These are phyloP conservation scores for Lycophotia porphyrea DNA, from an alignment of 2,888 invertebrate genomes.

Conservation along the genomic window DNA sequence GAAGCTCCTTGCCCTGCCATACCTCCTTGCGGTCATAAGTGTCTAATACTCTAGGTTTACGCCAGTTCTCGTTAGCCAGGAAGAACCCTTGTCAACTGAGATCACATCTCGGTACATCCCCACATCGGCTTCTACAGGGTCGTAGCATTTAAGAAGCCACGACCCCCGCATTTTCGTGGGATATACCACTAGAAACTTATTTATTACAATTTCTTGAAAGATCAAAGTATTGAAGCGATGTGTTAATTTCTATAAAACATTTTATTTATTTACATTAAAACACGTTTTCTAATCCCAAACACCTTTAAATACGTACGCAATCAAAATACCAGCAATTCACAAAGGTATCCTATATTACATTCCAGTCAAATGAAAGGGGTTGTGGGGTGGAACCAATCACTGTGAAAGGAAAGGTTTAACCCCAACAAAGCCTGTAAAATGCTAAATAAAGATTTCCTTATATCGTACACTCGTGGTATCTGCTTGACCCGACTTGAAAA, in stretches of 20 bases:
- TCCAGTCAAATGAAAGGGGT: constrained; percentile 67
- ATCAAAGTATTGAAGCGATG: too few relatives aligned
- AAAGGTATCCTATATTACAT: constrained; percentile 38
- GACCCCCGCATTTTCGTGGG: too few relatives aligned
- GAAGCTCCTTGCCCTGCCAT: too few relatives aligned
- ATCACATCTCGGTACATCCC: too few relatives aligned
- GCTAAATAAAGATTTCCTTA: constrained; percentile 76
- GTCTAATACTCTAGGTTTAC: too few relatives aligned
- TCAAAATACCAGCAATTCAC: constrained; percentile 37
- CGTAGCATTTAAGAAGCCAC: too few relatives aligned
- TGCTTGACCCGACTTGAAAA: constrained; percentile 56
- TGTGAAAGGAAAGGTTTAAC: constrained; percentile 79
- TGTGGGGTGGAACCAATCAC: constrained; percentile 78
- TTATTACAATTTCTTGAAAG: too few relatives aligned
- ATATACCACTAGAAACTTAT: too few relatives aligned
- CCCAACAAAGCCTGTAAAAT: constrained; percentile 73
- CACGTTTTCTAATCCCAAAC: background rate
- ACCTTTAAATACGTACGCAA: constrained; percentile 7
- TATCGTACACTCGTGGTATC: constrained; percentile 69
- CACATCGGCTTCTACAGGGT: too few relatives aligned
- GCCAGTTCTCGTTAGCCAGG: too few relatives aligned
- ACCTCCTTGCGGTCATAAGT: too few relatives aligned
- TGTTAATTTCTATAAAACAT: background rate
- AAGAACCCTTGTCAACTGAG: too few relatives aligned
- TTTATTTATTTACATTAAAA: background rate